These are phyloP conservation scores for Lamprologus ornatipinnis DNA, from an alignment of 2,113 vertebrate species.

Conservation along the genomic window DNA sequence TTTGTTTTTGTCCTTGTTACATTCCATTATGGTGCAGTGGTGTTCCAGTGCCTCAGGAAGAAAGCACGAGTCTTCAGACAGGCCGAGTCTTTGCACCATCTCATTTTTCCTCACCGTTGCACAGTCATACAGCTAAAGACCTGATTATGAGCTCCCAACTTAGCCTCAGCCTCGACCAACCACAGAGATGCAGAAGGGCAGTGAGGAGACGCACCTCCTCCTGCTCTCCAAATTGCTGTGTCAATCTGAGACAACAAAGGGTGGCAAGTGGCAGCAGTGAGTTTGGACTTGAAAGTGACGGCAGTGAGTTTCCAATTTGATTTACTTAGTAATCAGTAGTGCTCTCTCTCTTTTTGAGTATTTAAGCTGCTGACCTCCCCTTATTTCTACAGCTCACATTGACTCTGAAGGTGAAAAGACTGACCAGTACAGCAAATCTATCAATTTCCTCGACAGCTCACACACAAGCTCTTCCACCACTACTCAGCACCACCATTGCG, in stretches of 20 bases:
- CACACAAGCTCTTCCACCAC: constrained; percentile 3
- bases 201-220: not conserved
- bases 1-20: not conserved
- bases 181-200: not conserved
- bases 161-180: not conserved
- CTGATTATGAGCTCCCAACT: not conserved
- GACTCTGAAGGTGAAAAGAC: constrained; percentile 51
- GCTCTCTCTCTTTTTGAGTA: not conserved
- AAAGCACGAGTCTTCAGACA: not conserved
- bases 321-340: not conserved
- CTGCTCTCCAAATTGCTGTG: constrained; percentile 46
- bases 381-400: constrained; percentile 15
- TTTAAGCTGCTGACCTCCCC: not conserved
- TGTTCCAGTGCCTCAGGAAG: not conserved
- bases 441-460: not conserved
- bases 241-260: constrained; percentile 10
- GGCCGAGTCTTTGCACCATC: not conserved
- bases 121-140: not conserved
- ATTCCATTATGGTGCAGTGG: not conserved
- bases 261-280: constrained; percentile 36
- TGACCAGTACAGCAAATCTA: not conserved
- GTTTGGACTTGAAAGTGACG: not conserved
- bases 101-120: not conserved
- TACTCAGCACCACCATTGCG: not conserved
- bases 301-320: constrained; percentile 43